Evolutionary conservation across 2,888 invertebrate genomes (phyloP), one percentile per base, ranked within the genome.

Genomic region (Mechanitis messenoides): DNA sequence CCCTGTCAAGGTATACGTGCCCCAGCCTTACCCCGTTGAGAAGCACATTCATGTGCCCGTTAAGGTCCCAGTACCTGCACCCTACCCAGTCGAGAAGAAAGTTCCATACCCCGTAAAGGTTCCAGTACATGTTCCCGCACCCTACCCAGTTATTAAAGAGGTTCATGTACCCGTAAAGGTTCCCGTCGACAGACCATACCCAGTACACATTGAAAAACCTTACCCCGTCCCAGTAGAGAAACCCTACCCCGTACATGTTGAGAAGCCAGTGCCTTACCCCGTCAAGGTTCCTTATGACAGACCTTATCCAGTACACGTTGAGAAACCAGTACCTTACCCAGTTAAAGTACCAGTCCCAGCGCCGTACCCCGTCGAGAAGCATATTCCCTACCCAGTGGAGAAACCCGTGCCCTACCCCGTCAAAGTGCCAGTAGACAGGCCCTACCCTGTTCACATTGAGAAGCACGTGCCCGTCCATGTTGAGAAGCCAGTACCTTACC

Each of bases 311-410:
- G 92, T 92, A 11, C 84, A 75, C 45, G 87, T 91, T 20, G 91
- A 91, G 73, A 93, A 93, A 76, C 91, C 92, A 74, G 84, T 95
- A 33, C 92, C 91, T 68, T 92, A 92, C 66, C 92, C 92, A 65
- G 93, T 94, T 5, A 93, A 94, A 81, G 92, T 93, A 12, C 93
- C 91, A 70, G 92, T 93, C 35, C 93, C 93, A 64, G 92, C 93
- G 74, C 94, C 94, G 58, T 93, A 92, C 81, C 92, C 94, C 65
- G 93, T 94, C n/a, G 92, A 93, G 69, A 92, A 93, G 80, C 89
- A 93, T 71, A 89, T 94, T 46, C 93, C 93, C 50, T 92, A 93
- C 76, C 93, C 92, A 56, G 92, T 93, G 31, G 90, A 90, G 62
- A 91, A 83, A 71, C 92, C 88, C 46, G 83, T 87, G 63, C 87